Conservation (phyloP, 2,797 vertebrate genomes). For the Brotula barbata region DNA sequence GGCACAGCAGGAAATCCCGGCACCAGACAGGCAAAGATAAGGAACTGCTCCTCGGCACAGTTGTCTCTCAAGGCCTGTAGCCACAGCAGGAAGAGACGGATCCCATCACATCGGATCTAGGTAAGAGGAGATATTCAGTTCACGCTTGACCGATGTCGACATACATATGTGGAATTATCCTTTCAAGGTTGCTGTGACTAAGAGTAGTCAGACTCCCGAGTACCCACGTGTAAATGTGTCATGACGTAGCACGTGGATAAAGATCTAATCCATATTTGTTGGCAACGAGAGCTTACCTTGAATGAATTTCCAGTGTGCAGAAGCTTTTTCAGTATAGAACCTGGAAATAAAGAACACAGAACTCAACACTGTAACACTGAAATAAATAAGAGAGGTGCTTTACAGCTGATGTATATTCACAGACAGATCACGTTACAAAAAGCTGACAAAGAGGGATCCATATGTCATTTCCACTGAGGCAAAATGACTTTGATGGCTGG, state of each 20-base stretch:
- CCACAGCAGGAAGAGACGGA: constrained; percentile 97
- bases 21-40: constrained; percentile 95
- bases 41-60: constrained; percentile 93
- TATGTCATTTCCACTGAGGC: constrained; percentile 26
- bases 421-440: constrained; percentile 9
- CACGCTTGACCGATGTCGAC: too few species aligned
- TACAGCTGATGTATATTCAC: constrained; percentile 9
- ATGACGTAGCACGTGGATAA: neutral
- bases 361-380: neutral
- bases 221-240: neutral
- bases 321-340: constrained; percentile 98
- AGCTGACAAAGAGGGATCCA: constrained; percentile 4
- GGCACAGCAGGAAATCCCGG: constrained; percentile 92
- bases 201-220: neutral
- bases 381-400: neutral
- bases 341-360: constrained; percentile 66
- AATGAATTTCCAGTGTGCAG: constrained; percentile 99
- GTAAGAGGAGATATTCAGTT: neutral
- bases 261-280: neutral
- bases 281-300: constrained; percentile 82
- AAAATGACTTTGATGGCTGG: constrained; percentile 58
- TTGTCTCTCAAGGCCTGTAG: constrained; percentile 95
- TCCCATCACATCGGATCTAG: constrained; percentile 97
- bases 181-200: too few species aligned
- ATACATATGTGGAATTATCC: too few species aligned